Evolutionary conservation across 2,113 vertebrate species (phyloP).

Genomic region (Pao palembangensis): DNA sequence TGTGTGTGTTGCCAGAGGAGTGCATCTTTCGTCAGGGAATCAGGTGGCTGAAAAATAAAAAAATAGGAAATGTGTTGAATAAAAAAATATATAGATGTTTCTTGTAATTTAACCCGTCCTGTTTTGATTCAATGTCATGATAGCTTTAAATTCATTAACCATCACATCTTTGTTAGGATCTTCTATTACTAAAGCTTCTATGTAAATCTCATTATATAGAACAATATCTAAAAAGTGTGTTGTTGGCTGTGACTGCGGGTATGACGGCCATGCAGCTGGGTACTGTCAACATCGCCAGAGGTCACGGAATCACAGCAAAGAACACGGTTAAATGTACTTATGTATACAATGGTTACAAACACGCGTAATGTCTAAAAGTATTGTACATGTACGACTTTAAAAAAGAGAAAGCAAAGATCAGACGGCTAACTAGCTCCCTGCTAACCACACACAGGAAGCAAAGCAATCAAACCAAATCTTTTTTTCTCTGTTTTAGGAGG

Average conservation of each 20-base stretch:
- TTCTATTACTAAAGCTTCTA: slow-evolving; percentile 57
- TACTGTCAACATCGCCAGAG: slow-evolving; percentile 14
- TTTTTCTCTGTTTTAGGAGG: neutral
- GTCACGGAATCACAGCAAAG: slow-evolving; percentile 10
- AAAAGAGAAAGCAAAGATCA: slow-evolving; percentile 27
- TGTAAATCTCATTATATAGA: slow-evolving; percentile 55
- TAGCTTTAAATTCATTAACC: slow-evolving; percentile 45
- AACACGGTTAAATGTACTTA: neutral
- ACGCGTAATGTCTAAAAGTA: slow-evolving; percentile 43
- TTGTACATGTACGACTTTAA: slow-evolving; percentile 40
- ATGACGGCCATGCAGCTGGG: neutral
- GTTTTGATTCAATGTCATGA: slow-evolving; percentile 37
- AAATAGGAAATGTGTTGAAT: slow-evolving; percentile 4
- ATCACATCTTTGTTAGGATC: slow-evolving; percentile 57
- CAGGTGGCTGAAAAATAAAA: slow-evolving; percentile 21
- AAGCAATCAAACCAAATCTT: slow-evolving; percentile 18
- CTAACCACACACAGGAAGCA: slow-evolving; percentile 37
- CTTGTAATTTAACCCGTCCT: slow-evolving; percentile 8
- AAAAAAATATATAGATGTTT: slow-evolving; percentile 16
- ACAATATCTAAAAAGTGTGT: slow-evolving; percentile 15
- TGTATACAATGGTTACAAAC: slow-evolving; percentile 60
- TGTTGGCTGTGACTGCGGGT: neutral
- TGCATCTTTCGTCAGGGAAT: slow-evolving; percentile 42
- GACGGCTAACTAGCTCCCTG: slow-evolving; percentile 42
- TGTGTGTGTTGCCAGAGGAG: slow-evolving; percentile 48